A percentile compares a stretch with the other conserved stretches of the same genome.
Conservation (phyloP, 1,140 invertebrate species). For the Chymomyza costata region DNA sequence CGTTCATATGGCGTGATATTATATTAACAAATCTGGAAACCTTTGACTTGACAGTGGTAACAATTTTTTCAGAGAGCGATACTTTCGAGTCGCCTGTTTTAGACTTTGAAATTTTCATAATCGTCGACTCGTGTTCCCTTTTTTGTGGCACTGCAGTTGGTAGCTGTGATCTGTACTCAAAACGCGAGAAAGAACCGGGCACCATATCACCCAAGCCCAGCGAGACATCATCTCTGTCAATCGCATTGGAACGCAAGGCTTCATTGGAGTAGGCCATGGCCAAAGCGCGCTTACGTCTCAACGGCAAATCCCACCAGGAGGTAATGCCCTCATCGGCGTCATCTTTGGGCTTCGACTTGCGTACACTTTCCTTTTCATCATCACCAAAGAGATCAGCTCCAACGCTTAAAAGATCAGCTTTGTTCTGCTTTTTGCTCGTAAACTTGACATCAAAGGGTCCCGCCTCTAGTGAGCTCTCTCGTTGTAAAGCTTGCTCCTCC, state of each 20-base stretch:
- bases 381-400: constrained; percentile 33
- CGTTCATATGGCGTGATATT: constrained; percentile 56
- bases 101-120: constrained; percentile 39
- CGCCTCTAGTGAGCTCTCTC: constrained; percentile 13
- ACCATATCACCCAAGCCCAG: constrained; percentile 30
- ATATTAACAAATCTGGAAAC: constrained; percentile 57
- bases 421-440: neutral
- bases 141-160: constrained; percentile 3
- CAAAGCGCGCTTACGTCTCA: constrained; percentile 47
- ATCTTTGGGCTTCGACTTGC: constrained; percentile 10
- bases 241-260: constrained; percentile 40
- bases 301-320: constrained; percentile 63
- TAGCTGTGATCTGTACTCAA: constrained; percentile 45
- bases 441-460: neutral
- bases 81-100: constrained; percentile 2
- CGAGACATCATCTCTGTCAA: constrained; percentile 55
- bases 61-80: constrained; percentile 37
- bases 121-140: constrained; percentile 29
- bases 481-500: too few species aligned
- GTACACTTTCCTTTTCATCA: neutral
- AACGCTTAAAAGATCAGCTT: neutral
- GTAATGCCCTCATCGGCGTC: constrained; percentile 27
- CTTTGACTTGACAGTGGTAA: constrained; percentile 53
- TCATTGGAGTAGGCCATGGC: constrained; percentile 15
- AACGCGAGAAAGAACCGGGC: constrained; percentile 27